phyloP scores from a whole-genome alignment of 2,113 vertebrate genomes.

The Lanius collurio region DNA sequence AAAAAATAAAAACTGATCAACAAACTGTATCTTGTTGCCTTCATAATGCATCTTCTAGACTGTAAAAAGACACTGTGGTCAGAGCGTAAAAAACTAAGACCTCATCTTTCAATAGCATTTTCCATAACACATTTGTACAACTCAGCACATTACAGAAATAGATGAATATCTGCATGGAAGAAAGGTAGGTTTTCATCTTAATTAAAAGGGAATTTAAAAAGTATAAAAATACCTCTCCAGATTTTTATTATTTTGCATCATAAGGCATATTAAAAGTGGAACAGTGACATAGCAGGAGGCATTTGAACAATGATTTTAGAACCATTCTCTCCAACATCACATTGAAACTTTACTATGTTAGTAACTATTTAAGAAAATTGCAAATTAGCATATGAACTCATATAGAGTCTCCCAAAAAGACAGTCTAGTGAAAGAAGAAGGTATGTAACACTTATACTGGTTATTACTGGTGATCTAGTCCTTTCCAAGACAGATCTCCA shows the following conservation, averaged over 20 bases:
- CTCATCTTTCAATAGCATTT: background rate
- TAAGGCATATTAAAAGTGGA: background rate
- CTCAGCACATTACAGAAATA: background rate
- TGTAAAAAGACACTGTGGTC: background rate
- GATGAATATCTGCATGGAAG: background rate
- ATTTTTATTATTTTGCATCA: background rate
- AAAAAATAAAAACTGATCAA: background rate
- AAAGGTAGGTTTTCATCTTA: background rate
- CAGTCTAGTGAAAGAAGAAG: background rate
- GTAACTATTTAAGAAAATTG: background rate
- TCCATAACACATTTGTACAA: background rate
- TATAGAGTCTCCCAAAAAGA: background rate
- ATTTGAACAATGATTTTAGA: background rate
- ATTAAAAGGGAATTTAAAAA: background rate
- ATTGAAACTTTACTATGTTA: background rate
- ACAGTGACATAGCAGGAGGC: background rate
- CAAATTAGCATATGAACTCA: background rate
- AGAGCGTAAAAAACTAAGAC: background rate
- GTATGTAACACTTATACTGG: background rate
- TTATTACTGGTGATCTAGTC: background rate
- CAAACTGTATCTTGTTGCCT: background rate
- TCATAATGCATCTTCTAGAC: background rate
- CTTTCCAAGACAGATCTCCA: background rate
- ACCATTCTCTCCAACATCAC: background rate
- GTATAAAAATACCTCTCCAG: background rate